Evolutionary conservation across 2,113 vertebrate genomes (phyloP).

Genomic region (Centropristis striata): DNA sequence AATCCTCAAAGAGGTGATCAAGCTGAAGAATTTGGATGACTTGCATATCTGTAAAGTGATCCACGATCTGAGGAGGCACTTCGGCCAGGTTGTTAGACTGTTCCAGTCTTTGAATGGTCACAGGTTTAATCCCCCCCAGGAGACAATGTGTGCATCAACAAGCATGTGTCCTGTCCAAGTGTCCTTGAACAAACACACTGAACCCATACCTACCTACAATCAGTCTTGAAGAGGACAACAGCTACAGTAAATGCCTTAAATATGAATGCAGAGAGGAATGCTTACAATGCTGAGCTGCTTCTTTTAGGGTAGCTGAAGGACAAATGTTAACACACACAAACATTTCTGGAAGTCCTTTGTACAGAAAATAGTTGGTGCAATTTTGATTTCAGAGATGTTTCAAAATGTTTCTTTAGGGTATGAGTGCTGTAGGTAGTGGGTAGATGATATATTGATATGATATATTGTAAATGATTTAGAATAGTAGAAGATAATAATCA

Average conservation of each 20-base stretch:
- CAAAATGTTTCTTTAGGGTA: no score
- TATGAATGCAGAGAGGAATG: slow-evolving; percentile 38
- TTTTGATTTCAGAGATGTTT: background rate
- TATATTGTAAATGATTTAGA: background rate
- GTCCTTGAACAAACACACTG: slow-evolving; percentile 58
- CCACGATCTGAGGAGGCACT: background rate
- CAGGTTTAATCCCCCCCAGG: slow-evolving; percentile 9
- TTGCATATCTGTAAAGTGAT: background rate
- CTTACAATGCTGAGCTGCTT: slow-evolving; percentile 18
- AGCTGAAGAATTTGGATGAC: background rate
- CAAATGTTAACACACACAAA: background rate
- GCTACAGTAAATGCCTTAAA: slow-evolving; percentile 38
- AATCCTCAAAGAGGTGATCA: background rate
- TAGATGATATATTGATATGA: no score
- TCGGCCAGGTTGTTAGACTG: no score
- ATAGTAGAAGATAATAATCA: background rate
- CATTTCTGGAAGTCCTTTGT: background rate
- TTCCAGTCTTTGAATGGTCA: slow-evolving; percentile 25
- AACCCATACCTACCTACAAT: slow-evolving; percentile 11
- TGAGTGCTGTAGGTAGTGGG: no score
- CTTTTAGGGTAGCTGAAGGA: slow-evolving; percentile 45
- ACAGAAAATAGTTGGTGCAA: background rate
- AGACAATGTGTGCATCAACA: slow-evolving; percentile 21
- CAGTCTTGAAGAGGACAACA: slow-evolving; percentile 9
- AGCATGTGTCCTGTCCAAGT: slow-evolving; percentile 11